phyloP scores from a whole-genome alignment of 92 coral and sea anemone genomes.

The Pocillopora meandrina region DNA sequence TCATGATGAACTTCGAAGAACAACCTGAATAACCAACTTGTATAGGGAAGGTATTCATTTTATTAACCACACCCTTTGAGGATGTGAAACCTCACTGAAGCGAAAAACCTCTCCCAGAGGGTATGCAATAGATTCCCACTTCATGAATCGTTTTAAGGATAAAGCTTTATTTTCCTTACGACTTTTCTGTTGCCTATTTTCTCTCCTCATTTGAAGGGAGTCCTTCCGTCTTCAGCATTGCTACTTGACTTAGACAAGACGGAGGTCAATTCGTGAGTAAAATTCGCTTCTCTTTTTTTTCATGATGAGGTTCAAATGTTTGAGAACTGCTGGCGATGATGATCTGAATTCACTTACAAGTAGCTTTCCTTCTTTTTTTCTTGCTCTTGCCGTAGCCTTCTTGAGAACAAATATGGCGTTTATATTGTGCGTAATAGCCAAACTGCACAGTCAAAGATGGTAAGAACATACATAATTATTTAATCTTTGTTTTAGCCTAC shows the following conservation, averaged over 20 bases:
- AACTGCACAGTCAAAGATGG: constrained; percentile 72
- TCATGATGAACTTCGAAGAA: too few relatives aligned
- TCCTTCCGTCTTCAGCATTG: constrained; percentile 60
- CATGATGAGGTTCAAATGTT: too few relatives aligned
- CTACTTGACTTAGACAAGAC: constrained; percentile 59
- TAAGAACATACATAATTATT: not conserved
- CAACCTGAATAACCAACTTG: too few relatives aligned
- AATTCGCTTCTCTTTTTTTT: not conserved
- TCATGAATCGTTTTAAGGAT: too few relatives aligned
- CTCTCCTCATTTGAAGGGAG: not conserved
- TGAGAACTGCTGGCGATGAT: too few relatives aligned
- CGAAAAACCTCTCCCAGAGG: too few relatives aligned
- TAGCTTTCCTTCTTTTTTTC: not conserved
- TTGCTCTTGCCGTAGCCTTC: constrained; percentile 47
- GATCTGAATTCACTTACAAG: not conserved
- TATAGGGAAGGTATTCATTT: too few relatives aligned
- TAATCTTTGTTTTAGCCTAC: not conserved
- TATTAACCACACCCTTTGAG: too few relatives aligned
- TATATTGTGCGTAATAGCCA: constrained; percentile 81
- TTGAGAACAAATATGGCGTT: constrained; percentile 67
- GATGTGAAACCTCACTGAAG: too few relatives aligned
- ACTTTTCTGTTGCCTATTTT: not conserved
- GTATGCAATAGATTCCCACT: too few relatives aligned
- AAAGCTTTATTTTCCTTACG: too few relatives aligned
- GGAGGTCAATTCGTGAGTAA: constrained; percentile 57